Base-by-base conservation (phyloP, 2,113 vertebrate genomes). In the Cygnus buccinator region DNA sequence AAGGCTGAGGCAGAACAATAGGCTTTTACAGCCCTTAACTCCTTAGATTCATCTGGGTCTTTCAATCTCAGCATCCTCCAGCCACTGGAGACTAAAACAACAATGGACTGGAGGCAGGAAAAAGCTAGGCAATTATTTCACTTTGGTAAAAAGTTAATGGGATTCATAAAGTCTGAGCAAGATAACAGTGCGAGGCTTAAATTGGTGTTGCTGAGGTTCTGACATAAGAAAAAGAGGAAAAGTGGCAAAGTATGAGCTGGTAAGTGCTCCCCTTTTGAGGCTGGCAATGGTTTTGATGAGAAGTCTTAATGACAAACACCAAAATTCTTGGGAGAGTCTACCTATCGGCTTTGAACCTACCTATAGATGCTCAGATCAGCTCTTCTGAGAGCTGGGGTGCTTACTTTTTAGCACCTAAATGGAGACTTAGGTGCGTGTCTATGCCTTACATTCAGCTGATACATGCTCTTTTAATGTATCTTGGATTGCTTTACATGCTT, bases 121-220 rank as follows among this genome's bases (percentile, higher is more conserved):
- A 74, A 75, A 82, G 39, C 39, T 79, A 95, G 21, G 68, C 95
- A 96, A 87, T 96, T 95, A 97, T 92, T 93, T 76, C 41, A 23
- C n/a, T 88, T 93, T 8, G 28, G 91, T 54, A 73, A 63, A 67
- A 91, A 87, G 37, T 48, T 91, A 96, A 95, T 96, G 92, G 79
- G 46, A 85, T 87, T 59, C 29, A 3, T 41, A 21, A 3, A 14
- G 62, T 78, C 4, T 11, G 54, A 65, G 62, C 62, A 81, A 92
- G 94, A 94, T 95, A 96, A 94, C 1, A 0, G 57, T 12, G 2
- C 25, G 3, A 62, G 86, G 67, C 75, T 50, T 12, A 46, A 96
- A 96, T 54, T 87, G 46, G 39, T 23, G 75, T 63, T 0, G 0
- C 44, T 41, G 61, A 66, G 65, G 41, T 84, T 86, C 75, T 77